Evolutionary conservation across 2,797 vertebrate species (phyloP).

Genomic region (Leuciscus waleckii): DNA sequence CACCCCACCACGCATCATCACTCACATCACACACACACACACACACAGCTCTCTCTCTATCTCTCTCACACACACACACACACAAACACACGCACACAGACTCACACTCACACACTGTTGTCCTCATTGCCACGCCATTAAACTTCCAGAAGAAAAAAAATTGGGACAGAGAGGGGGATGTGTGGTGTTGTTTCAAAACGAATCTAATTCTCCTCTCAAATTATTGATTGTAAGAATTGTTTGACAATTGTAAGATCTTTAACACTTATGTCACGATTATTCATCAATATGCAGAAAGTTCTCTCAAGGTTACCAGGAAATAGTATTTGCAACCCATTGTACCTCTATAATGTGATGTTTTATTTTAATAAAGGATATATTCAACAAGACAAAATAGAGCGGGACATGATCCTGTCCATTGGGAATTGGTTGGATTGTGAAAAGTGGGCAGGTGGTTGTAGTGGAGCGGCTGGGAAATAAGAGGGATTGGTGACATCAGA

Average conservation of each 20-base stretch:
- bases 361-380: background rate
- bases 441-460: background rate
- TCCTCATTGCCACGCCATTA: background rate
- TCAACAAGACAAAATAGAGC: background rate
- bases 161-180: background rate
- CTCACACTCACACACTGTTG: background rate
- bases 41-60: background rate
- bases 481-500: background rate
- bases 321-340: background rate
- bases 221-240: background rate
- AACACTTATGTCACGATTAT: background rate
- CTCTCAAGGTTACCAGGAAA: background rate
- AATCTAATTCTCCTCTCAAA: background rate
- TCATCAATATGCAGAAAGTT: background rate
- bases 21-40: slow-evolving; percentile 35
- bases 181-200: background rate
- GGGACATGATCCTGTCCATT: background rate
- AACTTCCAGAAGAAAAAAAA: slow-evolving; percentile 6
- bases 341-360: background rate
- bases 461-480: background rate
- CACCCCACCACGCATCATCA: slow-evolving; percentile 43
- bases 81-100: too few relatives aligned
- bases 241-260: background rate
- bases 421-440: background rate
- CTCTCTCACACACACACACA: background rate